A percentile compares a stretch with the other conserved stretches of the same genome.
phyloP scores from a whole-genome alignment of 2,113 vertebrate genomes.

The Murina feae region DNA sequence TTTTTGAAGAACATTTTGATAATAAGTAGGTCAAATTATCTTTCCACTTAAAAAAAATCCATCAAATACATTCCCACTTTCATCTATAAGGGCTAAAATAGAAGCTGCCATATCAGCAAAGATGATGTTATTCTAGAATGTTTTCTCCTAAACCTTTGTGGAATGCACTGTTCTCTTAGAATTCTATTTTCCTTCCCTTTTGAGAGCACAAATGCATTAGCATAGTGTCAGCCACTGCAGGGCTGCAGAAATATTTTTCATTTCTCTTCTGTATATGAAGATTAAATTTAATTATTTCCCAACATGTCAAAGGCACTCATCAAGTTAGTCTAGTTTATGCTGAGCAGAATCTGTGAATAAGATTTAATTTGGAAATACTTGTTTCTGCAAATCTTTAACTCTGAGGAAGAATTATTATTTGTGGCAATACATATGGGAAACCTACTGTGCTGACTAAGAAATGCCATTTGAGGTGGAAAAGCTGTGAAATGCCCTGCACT shows the following conservation, averaged over 20 bases:
- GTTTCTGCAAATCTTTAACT: slow-evolving; percentile 56
- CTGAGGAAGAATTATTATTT: slow-evolving; percentile 52
- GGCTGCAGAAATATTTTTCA: slow-evolving; percentile 8
- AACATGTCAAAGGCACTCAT: slow-evolving; percentile 63
- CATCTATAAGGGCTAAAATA: slow-evolving; percentile 2
- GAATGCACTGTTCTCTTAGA: neutral
- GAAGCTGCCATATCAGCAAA: slow-evolving; percentile 18
- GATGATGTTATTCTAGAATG: neutral
- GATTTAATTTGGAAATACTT: slow-evolving; percentile 69
- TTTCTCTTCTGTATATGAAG: slow-evolving; percentile 45
- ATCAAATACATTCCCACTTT: neutral
- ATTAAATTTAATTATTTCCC: slow-evolving; percentile 70
- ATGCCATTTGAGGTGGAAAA: slow-evolving; percentile 38
- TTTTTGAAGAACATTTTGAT: slow-evolving; percentile 22
- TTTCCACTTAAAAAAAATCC: neutral
- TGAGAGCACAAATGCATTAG: neutral
- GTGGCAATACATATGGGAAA: slow-evolving; percentile 31
- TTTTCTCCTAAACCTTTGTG: neutral
- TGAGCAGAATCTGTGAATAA: slow-evolving; percentile 56
- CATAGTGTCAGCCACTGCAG: neutral
- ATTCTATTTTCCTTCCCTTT: slow-evolving; percentile 19
- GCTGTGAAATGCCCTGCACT: slow-evolving; percentile 17
- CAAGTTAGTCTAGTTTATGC: slow-evolving; percentile 52
- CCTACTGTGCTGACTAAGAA: slow-evolving; percentile 51
- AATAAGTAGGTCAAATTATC: slow-evolving; percentile 42